Conservation (phyloP, 2,797 vertebrate species). For the Malacoctenus gilli region DNA sequence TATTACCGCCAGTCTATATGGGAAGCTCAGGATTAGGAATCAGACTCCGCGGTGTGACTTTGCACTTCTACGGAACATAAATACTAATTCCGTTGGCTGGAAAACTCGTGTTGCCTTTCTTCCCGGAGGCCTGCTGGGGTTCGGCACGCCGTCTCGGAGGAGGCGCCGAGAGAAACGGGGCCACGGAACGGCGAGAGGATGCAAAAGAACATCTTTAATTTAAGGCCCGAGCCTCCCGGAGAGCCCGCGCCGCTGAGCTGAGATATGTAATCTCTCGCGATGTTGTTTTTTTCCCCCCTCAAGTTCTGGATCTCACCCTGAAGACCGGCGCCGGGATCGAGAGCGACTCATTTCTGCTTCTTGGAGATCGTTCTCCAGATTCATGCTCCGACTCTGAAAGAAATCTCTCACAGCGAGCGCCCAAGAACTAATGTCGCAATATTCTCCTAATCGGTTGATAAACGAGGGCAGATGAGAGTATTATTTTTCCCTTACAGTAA, state of each 20-base stretch:
- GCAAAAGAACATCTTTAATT: conserved; percentile 24
- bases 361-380: not conserved
- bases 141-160: conserved; percentile 1
- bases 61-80: conserved; percentile 3
- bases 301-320: not conserved
- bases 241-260: not conserved
- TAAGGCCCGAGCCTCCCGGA: conserved; percentile 2
- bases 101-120: conserved; percentile 6
- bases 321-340: not conserved
- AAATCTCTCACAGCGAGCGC: no score
- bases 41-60: not conserved
- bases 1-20: not conserved
- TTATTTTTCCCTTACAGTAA: conserved; percentile 6
- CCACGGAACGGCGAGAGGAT: conserved; percentile 9
- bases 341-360: not conserved
- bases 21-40: not conserved
- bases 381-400: no score
- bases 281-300: no score
- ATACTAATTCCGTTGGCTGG: conserved; percentile 8
- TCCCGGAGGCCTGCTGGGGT: conserved; percentile 10
- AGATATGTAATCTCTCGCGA: not conserved
- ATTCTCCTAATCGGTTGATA: not conserved
- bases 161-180: conserved; percentile 5
- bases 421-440: not conserved
- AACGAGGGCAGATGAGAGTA: not conserved